Evolutionary conservation across 2,113 vertebrate species (phyloP).

Genomic region (Cottus gobio): DNA sequence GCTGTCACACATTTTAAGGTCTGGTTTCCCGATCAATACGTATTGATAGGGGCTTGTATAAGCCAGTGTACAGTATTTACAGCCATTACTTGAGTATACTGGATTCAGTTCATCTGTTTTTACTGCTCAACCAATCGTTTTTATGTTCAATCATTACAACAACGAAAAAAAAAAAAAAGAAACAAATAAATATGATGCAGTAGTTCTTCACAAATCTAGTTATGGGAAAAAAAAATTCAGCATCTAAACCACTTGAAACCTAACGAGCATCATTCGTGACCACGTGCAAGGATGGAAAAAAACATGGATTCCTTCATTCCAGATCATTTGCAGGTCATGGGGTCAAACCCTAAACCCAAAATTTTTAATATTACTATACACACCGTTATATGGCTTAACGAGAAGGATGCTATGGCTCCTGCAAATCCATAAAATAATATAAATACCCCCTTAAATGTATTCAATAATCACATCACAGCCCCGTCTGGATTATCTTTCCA

Average conservation of each 20-base stretch:
- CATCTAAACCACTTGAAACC: not conserved
- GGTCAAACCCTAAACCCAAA: not conserved
- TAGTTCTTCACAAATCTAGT: not conserved
- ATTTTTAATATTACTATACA: not conserved
- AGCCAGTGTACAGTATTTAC: constrained; percentile 50
- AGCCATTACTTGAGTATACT: constrained; percentile 10
- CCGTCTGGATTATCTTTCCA: not conserved
- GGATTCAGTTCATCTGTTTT: constrained; percentile 3
- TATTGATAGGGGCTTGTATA: constrained; percentile 43
- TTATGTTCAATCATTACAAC: not conserved
- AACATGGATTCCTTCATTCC: too few relatives aligned
- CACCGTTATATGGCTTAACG: not conserved
- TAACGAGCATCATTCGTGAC: not conserved
- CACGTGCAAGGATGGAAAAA: not conserved
- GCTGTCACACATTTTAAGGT: constrained; percentile 43
- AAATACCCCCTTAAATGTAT: not conserved
- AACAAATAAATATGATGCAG: not conserved
- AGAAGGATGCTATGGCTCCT: not conserved
- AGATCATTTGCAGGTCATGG: not conserved
- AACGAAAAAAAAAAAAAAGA: not conserved
- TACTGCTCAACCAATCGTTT: not conserved
- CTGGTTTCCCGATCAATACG: constrained; percentile 55
- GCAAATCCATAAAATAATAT: not conserved
- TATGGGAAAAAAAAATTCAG: not conserved
- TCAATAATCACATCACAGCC: not conserved